Evolutionary conservation across 1,140 invertebrate genomes (phyloP), one percentile per base, ranked within the genome.

Genomic region (Holcopasites calliopsidis): DNA sequence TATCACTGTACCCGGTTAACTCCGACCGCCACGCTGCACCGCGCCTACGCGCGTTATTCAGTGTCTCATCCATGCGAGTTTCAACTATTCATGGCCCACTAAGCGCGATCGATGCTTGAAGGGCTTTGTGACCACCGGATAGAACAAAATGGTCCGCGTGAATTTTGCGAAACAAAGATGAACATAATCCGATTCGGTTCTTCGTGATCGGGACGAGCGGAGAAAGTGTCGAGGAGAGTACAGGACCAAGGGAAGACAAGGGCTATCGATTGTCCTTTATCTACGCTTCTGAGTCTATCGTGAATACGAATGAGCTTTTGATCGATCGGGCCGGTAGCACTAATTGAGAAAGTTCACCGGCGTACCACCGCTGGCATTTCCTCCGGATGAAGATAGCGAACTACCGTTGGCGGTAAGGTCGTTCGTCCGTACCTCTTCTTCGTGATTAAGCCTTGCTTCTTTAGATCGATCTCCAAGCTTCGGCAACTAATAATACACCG

Each of bases 321-420:
- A 83, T 83, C 77, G 85, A 86, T 86, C 75, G 76, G 74, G 69
- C 77, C 72, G 35, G 55, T n/a, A 76, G 72, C 75, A 79, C 79
- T 86, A 85, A 86, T 86, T 86, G 85, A 86, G 85, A 86, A 86
- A 86, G 82, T 86, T 86, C 55, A 38, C 66, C 64, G 16, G 16
- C 58, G 66, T 60, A 52, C 26, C 52, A 42, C 42, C 44, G 47
- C 61, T 71, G 31, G 58, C 68, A 57, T 77, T 77, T 58, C 72
- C 66, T 58, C 49, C 28, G 64, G 50, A 78, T 76, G 79, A 49
- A 72, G 68, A 70, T 80, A 78, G 57, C 40, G 66, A 26, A 49
- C 76, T 60, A 65, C 58, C 61, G 57, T 44, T 69, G 52, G 50
- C 47, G 58, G 33, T 57, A 76, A 64, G 31, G 44, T 62, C 47